These are phyloP conservation scores for Eutrigla gurnardus DNA, from an alignment of 2,797 vertebrate genomes.

Conservation along the genomic window DNA sequence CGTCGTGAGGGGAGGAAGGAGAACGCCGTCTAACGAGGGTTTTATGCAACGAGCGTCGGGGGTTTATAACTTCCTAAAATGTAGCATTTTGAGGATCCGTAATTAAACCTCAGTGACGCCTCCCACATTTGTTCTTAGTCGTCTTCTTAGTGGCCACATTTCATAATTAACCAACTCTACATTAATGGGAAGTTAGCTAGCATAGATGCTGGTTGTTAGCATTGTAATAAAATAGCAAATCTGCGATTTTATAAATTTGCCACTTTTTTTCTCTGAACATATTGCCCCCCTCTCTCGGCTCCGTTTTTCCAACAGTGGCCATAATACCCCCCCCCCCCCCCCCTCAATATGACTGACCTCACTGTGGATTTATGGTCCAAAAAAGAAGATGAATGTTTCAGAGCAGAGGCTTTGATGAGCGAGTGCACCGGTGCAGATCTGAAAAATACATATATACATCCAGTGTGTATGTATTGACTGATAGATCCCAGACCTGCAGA, in stretches of 20 bases:
- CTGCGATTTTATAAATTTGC: too few species aligned
- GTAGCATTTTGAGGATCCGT: slow-evolving; percentile 17
- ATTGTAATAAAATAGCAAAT: too few species aligned
- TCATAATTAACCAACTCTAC: slow-evolving; percentile 18
- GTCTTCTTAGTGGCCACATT: slow-evolving; percentile 21
- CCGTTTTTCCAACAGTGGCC: too few species aligned
- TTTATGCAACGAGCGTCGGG: slow-evolving; percentile 22
- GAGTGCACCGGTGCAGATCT: slow-evolving; percentile 28
- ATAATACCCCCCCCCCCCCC: slow-evolving; percentile 11
- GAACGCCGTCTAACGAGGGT: slow-evolving; percentile 35
- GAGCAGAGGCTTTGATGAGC: slow-evolving; percentile 60
- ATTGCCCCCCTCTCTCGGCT: slow-evolving; percentile 13
- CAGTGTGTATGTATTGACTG: slow-evolving; percentile 37
- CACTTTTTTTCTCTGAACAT: not conserved
- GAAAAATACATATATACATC: slow-evolving; percentile 50
- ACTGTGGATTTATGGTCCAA: slow-evolving; percentile 43
- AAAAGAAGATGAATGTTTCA: slow-evolving; percentile 65
- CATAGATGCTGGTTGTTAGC: too few species aligned
- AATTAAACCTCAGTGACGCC: slow-evolving; percentile 14
- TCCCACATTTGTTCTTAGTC: slow-evolving; percentile 19
- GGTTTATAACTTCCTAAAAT: slow-evolving; percentile 35
- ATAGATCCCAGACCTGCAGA: slow-evolving; percentile 35
- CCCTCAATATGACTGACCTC: slow-evolving; percentile 28
- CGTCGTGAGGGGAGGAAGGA: not conserved
- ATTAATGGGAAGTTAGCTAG: too few species aligned